Evolutionary conservation across 2,113 vertebrate genomes (phyloP), one percentile per base, ranked within the genome.

Genomic region (Sterna hirundo): DNA sequence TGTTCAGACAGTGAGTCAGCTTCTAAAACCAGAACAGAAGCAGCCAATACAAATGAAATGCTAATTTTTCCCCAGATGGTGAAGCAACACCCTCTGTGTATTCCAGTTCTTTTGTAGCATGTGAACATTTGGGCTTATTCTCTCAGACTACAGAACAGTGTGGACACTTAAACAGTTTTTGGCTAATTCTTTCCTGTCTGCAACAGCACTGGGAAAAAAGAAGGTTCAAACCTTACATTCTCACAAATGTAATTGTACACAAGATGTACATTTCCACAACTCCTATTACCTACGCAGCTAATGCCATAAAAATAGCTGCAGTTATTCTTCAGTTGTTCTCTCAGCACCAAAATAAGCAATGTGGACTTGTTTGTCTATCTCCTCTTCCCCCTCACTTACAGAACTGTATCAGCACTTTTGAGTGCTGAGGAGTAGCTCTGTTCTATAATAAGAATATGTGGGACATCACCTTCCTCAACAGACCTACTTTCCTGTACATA

Each of bases 1-100:
- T 75, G 94, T 91, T 96, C 89, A 94, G 94, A 93, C 94, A 96
- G 90, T 96, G 96, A 97, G 96, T 98, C 97, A 97, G 97, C 96
- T 88, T 95, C 95, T 93, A 86, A 97, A 97, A 87, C 81, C 95
- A 96, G 96, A 96, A 96, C 87, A 97, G 90, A 93, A 97, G 97
- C 95, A 97, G 97, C 97, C 98, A 97, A 96, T 93, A 95, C 90
- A 98, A 98, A 97, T 29, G 78, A 97, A 97, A 98, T 96, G 94
- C 94, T 98, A 97, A 97, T 98, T 98, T 95, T 93, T 55, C 70
- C 80, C 95, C 92, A 96, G 95, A 98, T 96, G 95, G 96, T 91
- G 88, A 97, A 97, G 95, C 88, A 94, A 79, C 68, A 95, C 52
- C 77, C 94, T 90, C 83, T 84, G 47, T 85, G 80, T 62, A 93